Base-by-base conservation (phyloP, 2,888 invertebrate genomes). In the Germaria angustata region DNA sequence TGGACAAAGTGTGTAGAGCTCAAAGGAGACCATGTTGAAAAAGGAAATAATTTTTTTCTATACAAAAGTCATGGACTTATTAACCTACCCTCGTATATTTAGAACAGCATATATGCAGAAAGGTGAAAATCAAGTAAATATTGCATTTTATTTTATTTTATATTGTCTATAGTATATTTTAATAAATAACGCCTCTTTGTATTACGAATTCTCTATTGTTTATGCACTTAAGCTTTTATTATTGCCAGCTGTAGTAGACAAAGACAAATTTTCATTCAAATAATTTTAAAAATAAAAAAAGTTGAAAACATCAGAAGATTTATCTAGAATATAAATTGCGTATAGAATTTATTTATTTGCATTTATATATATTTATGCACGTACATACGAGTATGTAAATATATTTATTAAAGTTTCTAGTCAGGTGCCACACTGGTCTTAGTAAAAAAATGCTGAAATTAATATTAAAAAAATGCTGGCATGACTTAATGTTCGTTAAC, bases 261-360 rank as follows among this genome's bases (percentile, higher is more conserved):
- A 20, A n/a, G 2, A 24, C 7, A 20, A 24, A 13, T 49, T 44
- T 32, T 65, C 15, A 44, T 46, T 32, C 15, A 20, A 51, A 36
- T 66, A 39, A 51, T 22, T 51, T 13, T n/a, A 53, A 22, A 61
- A 28, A 7, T 28, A 6, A 41, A 53, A 65, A 22, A 9, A 34
- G 20, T 7, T 32, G 51, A 53, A 75, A 46, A 66, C 49, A 57
- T 77, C 22, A 76, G 61, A 69, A 24, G 34, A 44, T 65, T 34
- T 75, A 20, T 34, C 32, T 57, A 77, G 41, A 59, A 41, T 68
- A 68, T 44, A 68, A 77, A 77, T 68, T 61, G 22, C 22, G 17
- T 72, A 28, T 32, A n/a, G 46, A 57, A 53, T 41, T 5, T 28
- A 24, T 49, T 24, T 46, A 41, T 32, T 11, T 32, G 28, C 4